Base-by-base conservation (phyloP, 1,140 invertebrate species). In the Pogonomyrmex californicus region DNA sequence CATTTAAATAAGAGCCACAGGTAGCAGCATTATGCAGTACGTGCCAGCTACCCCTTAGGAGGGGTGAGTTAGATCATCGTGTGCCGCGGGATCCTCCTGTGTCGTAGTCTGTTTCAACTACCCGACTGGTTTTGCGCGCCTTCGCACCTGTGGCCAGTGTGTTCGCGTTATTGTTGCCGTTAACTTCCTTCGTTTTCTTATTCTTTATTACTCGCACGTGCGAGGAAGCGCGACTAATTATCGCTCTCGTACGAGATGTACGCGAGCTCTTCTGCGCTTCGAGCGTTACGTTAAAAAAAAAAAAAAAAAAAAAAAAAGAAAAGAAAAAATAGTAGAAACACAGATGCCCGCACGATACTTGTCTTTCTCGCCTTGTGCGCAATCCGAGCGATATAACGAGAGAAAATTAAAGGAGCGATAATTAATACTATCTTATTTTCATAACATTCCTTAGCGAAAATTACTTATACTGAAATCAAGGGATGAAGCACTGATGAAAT, bases 1-100 rank as follows among this genome's bases (percentile, higher is more conserved):
- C 92, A 93, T 94, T 94, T 91, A 93, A 94, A 94, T 94, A 91
- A 92, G 91, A 94, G 93, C 92, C 90, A 94, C 93, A 94, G 93
- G 93, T 94, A 94, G 93, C 90, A 92, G 90, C 87, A 93, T 93
- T 93, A 93, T 93, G 91, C 92, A 89, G 91, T 93, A 93, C 93
- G 91, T 93, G 90, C 92, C 91, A 93, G 87, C 88, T 87, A 88
- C 88, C 92, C 92, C 87, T 87, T 87, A 89, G 76, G 86, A 91
- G 92, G 92, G 92, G 88, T 91, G 91, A 93, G 92, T 91, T 92
- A 90, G 92, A 92, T 93, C 82, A 93, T 91, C 91, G 91, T 88
- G 83, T 82, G 90, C 87, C 90, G 82, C 79, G 62, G 87, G 85
- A 90, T 91, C 88, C 56, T 86, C 62, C 63, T 83, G 83, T 83